Percentiles rank a stretch among this genome's conserved stretches.
phyloP scores from a whole-genome alignment of 2,797 vertebrate species.

The Squalus acanthias region DNA sequence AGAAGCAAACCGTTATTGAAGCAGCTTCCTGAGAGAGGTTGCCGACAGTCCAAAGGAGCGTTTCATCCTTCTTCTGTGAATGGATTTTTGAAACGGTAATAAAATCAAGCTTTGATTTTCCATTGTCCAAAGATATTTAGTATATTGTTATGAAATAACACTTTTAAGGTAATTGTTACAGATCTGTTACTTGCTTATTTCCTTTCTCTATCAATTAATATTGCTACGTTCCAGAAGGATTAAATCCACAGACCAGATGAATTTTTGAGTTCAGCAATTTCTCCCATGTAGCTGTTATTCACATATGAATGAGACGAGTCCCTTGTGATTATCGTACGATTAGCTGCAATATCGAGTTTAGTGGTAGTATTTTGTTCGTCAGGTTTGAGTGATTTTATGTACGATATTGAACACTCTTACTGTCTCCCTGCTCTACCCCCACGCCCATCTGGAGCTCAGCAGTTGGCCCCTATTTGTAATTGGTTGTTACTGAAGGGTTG shows the following conservation, averaged over 20 bases:
- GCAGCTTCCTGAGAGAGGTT: not conserved
- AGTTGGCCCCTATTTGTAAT: not conserved
- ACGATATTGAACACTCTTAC: not conserved
- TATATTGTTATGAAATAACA: not conserved
- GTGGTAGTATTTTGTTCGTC: not conserved
- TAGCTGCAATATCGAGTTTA: not conserved
- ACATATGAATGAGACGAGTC: not conserved
- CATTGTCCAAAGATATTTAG: not conserved
- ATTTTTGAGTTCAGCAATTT: not conserved
- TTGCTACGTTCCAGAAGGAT: not conserved
- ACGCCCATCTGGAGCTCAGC: slow-evolving; percentile 37
- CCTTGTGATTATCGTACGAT: not conserved
- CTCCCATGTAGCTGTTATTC: not conserved
- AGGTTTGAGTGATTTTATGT: slow-evolving; percentile 1
- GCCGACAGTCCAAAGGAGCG: not conserved
- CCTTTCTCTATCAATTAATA: not conserved
- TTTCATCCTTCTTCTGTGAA: not conserved
- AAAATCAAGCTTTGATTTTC: not conserved
- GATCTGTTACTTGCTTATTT: not conserved
- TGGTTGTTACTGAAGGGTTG: slow-evolving; percentile 36
- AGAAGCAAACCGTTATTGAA: not conserved
- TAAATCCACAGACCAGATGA: not conserved
- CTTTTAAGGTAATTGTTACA: too few species aligned
- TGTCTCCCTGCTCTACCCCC: not conserved
- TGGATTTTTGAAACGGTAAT: not conserved